phyloP scores from a whole-genome alignment of 2,888 invertebrate genomes.

The Cybosia mesomella region DNA sequence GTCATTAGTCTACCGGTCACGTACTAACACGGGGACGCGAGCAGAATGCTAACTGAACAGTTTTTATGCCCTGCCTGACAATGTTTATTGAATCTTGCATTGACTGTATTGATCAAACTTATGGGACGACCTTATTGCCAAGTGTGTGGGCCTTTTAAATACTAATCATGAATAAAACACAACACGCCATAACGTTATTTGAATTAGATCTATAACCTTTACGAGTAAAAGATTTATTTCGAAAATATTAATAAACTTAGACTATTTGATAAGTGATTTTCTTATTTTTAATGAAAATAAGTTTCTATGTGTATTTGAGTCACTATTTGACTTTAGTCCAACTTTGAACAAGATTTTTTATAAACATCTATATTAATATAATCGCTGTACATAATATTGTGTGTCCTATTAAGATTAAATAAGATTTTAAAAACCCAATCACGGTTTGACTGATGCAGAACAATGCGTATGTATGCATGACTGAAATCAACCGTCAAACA shows the following conservation, averaged over 20 bases:
- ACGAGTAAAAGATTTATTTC: neutral
- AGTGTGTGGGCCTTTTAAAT: conserved; percentile 4
- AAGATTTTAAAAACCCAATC: conserved; percentile 39
- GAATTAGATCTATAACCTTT: conserved; percentile 2
- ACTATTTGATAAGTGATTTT: neutral
- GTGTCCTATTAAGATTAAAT: conserved; percentile 24
- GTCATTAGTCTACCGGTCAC: conserved; percentile 72
- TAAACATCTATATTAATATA: neutral
- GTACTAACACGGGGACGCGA: conserved; percentile 67
- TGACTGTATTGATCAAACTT: conserved; percentile 72
- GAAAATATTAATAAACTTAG: neutral
- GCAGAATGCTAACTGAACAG: conserved; percentile 72
- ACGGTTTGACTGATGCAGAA: conserved; percentile 40
- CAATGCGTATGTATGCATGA: conserved; percentile 46
- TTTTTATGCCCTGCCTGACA: conserved; percentile 79
- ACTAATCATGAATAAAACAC: neutral
- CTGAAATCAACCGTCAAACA: conserved; percentile 45
- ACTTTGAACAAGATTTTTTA: neutral
- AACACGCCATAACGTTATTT: neutral
- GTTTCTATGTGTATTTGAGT: neutral
- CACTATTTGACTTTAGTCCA: neutral
- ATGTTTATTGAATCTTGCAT: conserved; percentile 83
- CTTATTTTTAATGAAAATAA: neutral
- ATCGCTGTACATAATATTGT: neutral
- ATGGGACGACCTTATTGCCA: conserved; percentile 29